Percentiles rank a stretch among this genome's conserved stretches.
Conservation (phyloP, 2,797 vertebrate species). For the Crypturellus tataupa region DNA sequence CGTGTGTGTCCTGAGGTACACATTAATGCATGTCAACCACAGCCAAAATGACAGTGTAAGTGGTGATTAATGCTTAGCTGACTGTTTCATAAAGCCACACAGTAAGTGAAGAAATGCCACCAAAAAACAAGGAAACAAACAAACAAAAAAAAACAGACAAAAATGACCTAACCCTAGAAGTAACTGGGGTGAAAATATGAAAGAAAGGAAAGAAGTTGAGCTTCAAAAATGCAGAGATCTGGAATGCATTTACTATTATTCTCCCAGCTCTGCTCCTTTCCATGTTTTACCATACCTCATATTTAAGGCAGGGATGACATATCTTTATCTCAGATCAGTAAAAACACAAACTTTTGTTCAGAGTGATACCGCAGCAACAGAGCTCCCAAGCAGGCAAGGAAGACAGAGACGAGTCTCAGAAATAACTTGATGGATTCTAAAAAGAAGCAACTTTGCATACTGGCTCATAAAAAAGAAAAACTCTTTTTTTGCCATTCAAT, state of each 20-base stretch:
- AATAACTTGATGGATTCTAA: not conserved
- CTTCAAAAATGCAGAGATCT: not conserved
- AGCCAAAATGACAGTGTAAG: slow-evolving; percentile 21
- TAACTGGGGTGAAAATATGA: not conserved
- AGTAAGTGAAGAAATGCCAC: not conserved
- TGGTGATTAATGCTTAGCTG: slow-evolving; percentile 44
- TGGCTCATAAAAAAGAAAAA: not conserved
- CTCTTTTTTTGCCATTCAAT: not conserved
- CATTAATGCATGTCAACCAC: slow-evolving; percentile 16
- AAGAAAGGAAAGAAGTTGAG: not conserved
- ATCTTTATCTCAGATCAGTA: not conserved
- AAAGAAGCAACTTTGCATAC: not conserved
- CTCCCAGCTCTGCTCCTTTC: not conserved
- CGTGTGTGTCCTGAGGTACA: slow-evolving; percentile 12
- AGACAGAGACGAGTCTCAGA: not conserved
- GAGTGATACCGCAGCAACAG: not conserved
- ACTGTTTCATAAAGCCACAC: slow-evolving; percentile 11
- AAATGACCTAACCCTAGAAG: not conserved
- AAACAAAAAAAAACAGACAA: not conserved
- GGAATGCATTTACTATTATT: not conserved
- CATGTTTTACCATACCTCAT: not conserved
- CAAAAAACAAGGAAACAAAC: not conserved
- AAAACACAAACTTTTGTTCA: not conserved
- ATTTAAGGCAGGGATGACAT: not conserved
- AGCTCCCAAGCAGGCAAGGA: not conserved